Evolutionary conservation across 2,888 invertebrate genomes (phyloP), one percentile per base, ranked within the genome.

Genomic region (Orchestes rusci): DNA sequence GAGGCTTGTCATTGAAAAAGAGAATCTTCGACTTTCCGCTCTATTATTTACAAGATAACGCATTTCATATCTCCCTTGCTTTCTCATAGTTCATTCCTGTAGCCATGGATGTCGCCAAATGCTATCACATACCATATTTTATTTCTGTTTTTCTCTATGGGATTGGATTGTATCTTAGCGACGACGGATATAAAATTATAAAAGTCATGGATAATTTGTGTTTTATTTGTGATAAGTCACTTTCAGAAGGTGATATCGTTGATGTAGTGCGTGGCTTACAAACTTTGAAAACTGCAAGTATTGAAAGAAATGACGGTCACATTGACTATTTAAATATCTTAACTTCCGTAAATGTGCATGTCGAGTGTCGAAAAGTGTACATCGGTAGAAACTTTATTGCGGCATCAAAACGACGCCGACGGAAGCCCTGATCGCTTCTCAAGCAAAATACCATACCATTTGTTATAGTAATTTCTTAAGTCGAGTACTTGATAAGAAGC

Each of bases 381-480:
- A 36, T 28, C 10, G 45, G 45, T 41, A 45, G 34, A 41, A 38
- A 38, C 29, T 20, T n/a, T 32, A 47, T 47, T 39, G 12, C 7
- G 23, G 43, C 48, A 41, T 31, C 43, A 10, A 49, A 49, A 38
- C 45, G 45, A 37, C 37, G 46, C 19, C 23, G 15, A 45, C 45
- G 53, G 41, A 35, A 48, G 20, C 29, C 20, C 30, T 58, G 48
- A 38, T 56, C 7, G 53, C 54, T 39, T 54, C 49, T 49, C 54
- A 56, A 53, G 56, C 61, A 56, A 65, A 61, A 52, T 63, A 63
- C 50, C 64, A 65, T 57, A 48, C 56, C 51, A 44, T 51, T 59
- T 65, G 64, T 56, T 62, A 56, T 55, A 58, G 58, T 36, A 59
- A 60, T 40, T 65, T 64, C 54, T 60, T 54, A 52, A 33, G 32